These are phyloP conservation scores for Equus quagga DNA, from an alignment of 2,113 vertebrate species.

Conservation along the genomic window DNA sequence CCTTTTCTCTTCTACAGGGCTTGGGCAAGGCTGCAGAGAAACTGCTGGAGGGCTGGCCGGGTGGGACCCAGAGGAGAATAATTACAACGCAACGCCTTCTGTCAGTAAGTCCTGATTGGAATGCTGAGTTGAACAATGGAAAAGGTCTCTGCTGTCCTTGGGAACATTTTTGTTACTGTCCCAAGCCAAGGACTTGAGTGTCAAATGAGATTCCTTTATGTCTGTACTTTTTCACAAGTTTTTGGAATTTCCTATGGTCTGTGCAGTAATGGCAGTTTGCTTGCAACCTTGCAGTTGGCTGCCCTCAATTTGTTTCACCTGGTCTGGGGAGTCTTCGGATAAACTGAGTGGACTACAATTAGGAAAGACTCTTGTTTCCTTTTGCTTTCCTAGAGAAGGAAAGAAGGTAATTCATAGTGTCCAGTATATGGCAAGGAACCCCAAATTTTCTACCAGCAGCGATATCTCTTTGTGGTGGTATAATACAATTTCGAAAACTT, in stretches of 20 bases:
- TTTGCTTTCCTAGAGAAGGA: conserved; percentile 23
- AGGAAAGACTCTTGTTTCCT: conserved; percentile 13
- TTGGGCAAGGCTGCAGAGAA: conserved; percentile 74
- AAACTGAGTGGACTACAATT: not conserved
- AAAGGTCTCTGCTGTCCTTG: conserved; percentile 68
- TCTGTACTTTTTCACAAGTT: conserved; percentile 60
- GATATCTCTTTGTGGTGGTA: not conserved
- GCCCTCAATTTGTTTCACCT: conserved; percentile 49
- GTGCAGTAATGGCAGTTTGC: conserved; percentile 37
- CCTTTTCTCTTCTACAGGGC: conserved; percentile 66
- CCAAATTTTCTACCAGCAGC: not conserved
- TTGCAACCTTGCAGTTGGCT: conserved; percentile 18
- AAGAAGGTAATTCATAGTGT: not conserved
- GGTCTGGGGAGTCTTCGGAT: not conserved
- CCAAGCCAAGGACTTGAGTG: conserved; percentile 63
- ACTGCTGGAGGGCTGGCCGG: conserved; percentile 65
- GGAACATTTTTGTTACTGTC: conserved; percentile 69
- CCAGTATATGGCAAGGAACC: not conserved
- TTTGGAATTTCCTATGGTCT: conserved; percentile 60
- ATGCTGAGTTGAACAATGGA: conserved; percentile 44
- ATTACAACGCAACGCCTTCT: conserved; percentile 69
- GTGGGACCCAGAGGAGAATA: conserved; percentile 57
- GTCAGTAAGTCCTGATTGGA: conserved; percentile 67
- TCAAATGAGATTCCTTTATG: conserved; percentile 63
- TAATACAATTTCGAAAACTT: not conserved